Evolutionary conservation across 2,888 invertebrate genomes (phyloP), one percentile per base, ranked within the genome.

Genomic region (Catocala sponsa): DNA sequence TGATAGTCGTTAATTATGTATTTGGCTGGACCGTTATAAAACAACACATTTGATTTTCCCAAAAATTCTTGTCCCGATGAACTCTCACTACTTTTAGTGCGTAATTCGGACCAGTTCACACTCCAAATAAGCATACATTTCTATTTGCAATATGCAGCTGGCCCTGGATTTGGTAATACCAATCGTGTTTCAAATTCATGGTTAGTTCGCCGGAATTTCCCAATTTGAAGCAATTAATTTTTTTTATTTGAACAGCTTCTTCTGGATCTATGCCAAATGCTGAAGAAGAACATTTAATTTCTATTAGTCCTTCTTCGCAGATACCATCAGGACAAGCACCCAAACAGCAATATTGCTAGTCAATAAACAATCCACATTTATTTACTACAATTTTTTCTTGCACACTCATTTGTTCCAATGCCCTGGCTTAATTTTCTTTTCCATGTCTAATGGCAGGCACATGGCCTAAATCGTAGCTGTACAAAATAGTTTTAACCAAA

Each of bases 311-410:
- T 4, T n/a, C 35, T 38, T 46, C 51, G 10, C 10, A 52, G 10
- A 41, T 47, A 0, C 58, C 52, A n/a, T 52, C 58, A 32, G 58
- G 46, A 11, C n/a, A 50, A 12, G 58, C 51, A 25, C 51, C 58
- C 6, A 51, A 32, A 47, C 52, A 58, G 2, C 46, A 12, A 58
- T 41, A 38, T 58, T 58, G 46, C 5, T 46, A 4, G 7, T 58
- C 51, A 1, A 52, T 52, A 10, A 10, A 47, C 25, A 58, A 52
- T 2, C 47, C 58, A 49, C 57, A 57, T 12, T 50, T 7, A 11
- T 32, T 12, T 25, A 11, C 51, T 44, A 4, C 44, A 35, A 25
- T 25, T 25, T 25, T 15, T 25, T 25, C 25, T 25, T 25, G 25
- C 25, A 25, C 25, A 25, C 25, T 25, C 6, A 5, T 5, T 4